Evolutionary conservation across 2,888 invertebrate genomes (phyloP).

Genomic region (Apotomis turbidana): DNA sequence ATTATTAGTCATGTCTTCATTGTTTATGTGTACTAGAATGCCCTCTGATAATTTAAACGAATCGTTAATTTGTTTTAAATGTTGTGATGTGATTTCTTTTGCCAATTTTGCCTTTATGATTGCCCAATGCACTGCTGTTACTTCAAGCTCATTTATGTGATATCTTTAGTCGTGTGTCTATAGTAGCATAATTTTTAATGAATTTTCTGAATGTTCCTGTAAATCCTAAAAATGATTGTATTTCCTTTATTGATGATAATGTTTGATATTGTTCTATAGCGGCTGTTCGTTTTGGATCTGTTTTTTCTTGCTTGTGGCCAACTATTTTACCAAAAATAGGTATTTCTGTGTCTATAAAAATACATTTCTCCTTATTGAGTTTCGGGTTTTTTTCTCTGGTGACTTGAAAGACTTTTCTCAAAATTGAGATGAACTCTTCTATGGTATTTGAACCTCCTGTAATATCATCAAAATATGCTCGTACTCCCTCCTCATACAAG

Average conservation of each 20-base stretch:
- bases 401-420: conserved; percentile 28
- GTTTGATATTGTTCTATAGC: conserved; percentile 16
- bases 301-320: conserved; percentile 12
- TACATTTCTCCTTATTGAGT: conserved; percentile 32
- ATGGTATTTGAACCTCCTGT: conserved; percentile 21
- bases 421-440: conserved; percentile 5
- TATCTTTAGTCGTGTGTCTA: conserved; percentile 31
- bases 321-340: conserved; percentile 29
- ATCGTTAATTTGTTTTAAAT: conserved; percentile 26
- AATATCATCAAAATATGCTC: conserved; percentile 35
- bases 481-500: conserved; percentile 6
- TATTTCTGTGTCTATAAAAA: conserved; percentile 29
- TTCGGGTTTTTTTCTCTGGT: conserved; percentile 33
- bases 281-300: conserved; percentile 20
- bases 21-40: conserved; percentile 19
- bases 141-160: conserved; percentile 43
- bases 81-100: conserved; percentile 16
- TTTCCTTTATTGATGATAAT: neutral
- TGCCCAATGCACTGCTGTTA: conserved; percentile 41
- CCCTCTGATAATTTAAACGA: conserved; percentile 21
- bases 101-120: conserved; percentile 22
- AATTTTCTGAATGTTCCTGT: conserved; percentile 18
- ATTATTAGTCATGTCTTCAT: conserved; percentile 14
- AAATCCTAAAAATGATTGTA: conserved; percentile 8
- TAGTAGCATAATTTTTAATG: conserved; percentile 9